Evolutionary conservation across 2,797 vertebrate species (phyloP), one percentile per base, ranked within the genome.

Genomic region (Ceryle rudis): DNA sequence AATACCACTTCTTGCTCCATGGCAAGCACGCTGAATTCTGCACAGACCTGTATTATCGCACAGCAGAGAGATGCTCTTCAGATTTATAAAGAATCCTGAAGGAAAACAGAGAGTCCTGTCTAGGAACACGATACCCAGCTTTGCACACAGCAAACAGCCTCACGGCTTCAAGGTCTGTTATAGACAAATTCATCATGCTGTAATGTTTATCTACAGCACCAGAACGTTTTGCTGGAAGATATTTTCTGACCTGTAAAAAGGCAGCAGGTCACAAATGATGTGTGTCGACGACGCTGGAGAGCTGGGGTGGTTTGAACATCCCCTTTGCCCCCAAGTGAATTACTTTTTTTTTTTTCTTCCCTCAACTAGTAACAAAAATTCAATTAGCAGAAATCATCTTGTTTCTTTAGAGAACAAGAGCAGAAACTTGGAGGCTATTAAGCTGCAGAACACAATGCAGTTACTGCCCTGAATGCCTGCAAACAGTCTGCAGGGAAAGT

Each of bases 221-320:
- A 35, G 52, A 77, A 55, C 3, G 2, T 73, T 51, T 62, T 29
- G 37, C 29, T 46, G 44, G 7, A 35, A 67, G 49, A 3, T 17
- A 49, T 44, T 65, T 84, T 46, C 60, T 71, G 75, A 33, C 39
- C 62, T 42, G 28, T 44, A 26, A 44, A 61, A 78, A 57, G 61
- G 39, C 46, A 74, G 66, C 1, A 1, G 52, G 22, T 72, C 83
- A 61, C 51, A 46, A 65, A 61, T 10, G 31, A 42, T n/a, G 41
- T 3, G 20, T 49, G 33, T 31, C 23, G 70, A 47, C 0, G 5
- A 37, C 1, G 62, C 8, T 1, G 23, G 39, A 31, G 79, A 54
- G 52, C 77, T 66, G 62, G 29, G 54, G 84, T 39, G 35, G 39
- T 54, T 74, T 39, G 66, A 61, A 46, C 62, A 18, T 47, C 42